Conservation (phyloP, 2,797 vertebrate species). For the Avahi laniger region DNA sequence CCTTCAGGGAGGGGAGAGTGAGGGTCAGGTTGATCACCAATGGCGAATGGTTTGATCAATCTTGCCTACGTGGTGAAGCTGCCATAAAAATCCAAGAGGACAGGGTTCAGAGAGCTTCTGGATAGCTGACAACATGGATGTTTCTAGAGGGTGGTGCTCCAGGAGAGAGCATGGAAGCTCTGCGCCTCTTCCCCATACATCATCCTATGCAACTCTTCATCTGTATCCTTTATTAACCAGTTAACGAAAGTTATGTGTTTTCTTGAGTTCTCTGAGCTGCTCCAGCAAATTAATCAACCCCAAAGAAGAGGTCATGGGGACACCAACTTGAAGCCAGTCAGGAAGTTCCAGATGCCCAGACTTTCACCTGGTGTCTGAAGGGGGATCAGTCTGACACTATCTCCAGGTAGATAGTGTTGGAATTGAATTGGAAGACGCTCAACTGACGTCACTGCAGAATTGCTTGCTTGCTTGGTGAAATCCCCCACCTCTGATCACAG, state of each 20-base stretch:
- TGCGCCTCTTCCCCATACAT: not conserved
- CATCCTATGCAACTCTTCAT: not conserved
- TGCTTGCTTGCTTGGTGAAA: not conserved
- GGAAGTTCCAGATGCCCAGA: not conserved
- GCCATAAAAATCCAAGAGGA: not conserved
- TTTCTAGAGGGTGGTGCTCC: not conserved
- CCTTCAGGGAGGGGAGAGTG: not conserved
- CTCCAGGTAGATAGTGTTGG: not conserved
- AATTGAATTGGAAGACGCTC: not conserved
- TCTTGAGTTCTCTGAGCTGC: not conserved
- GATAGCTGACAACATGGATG: not conserved
- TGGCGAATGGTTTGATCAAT: not conserved
- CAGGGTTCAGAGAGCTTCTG: not conserved
- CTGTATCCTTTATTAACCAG: not conserved
- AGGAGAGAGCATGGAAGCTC: not conserved
- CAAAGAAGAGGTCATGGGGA: not conserved
- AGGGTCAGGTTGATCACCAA: not conserved
- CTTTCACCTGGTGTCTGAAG: not conserved
- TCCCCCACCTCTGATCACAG: not conserved
- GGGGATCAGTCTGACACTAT: not conserved
- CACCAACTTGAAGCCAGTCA: not conserved
- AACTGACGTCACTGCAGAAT: not conserved
- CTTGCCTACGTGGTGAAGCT: not conserved
- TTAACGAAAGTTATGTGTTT: not conserved
- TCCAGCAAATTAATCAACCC: not conserved